phyloP scores from a whole-genome alignment of 2,797 vertebrate genomes.

The Danio tinwini region DNA sequence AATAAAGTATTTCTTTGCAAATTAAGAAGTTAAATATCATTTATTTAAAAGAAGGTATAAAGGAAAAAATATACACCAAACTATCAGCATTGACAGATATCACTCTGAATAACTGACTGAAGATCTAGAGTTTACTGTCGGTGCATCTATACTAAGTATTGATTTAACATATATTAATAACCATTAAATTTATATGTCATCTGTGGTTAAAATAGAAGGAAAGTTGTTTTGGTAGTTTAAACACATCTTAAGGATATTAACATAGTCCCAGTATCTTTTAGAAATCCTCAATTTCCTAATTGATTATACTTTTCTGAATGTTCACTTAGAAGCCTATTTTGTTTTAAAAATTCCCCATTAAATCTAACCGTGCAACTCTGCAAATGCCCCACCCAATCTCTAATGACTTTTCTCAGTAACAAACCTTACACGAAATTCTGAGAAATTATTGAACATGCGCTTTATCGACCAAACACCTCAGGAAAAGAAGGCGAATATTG shows the following conservation, averaged over 20 bases:
- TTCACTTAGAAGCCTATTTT: not conserved
- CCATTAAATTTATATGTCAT: too few species aligned
- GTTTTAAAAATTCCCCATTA: constrained; percentile 17
- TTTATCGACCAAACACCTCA: constrained; percentile 24
- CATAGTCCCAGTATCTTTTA: not conserved
- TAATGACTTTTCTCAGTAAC: constrained; percentile 5
- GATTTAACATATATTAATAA: too few species aligned
- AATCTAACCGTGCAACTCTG: constrained; percentile 2
- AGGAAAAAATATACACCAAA: too few species aligned
- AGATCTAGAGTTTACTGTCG: too few species aligned
- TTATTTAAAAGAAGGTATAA: too few species aligned
- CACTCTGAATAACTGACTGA: too few species aligned
- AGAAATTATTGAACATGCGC: not conserved
- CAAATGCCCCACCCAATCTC: not conserved
- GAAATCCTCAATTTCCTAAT: not conserved
- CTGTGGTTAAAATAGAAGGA: too few species aligned
- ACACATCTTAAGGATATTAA: not conserved
- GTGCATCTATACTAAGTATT: too few species aligned
- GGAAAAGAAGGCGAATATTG: not conserved
- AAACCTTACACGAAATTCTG: constrained; percentile 8
- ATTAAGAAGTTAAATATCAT: too few species aligned
- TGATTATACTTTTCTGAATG: not conserved
- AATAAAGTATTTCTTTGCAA: too few species aligned
- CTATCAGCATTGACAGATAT: too few species aligned
- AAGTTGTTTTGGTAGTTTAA: too few species aligned